These are phyloP conservation scores for Trichonephila clavata DNA, from an alignment of 1,140 invertebrate genomes.

Conservation along the genomic window DNA sequence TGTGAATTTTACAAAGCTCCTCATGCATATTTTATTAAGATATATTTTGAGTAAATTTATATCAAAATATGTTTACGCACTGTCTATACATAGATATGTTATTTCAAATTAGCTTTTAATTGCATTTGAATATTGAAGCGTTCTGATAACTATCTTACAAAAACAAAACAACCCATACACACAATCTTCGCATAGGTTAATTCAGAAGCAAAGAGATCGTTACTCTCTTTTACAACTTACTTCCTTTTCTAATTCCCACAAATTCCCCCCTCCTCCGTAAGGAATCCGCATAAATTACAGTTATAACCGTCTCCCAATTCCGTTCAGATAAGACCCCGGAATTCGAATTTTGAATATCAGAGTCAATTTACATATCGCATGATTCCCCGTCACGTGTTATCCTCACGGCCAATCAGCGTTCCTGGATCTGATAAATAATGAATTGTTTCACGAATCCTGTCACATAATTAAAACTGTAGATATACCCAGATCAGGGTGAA, in stretches of 20 bases:
- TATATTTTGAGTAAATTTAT: too few relatives aligned
- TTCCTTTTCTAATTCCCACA: neutral
- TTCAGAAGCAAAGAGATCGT: neutral
- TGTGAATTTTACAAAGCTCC: too few relatives aligned
- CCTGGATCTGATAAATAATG: slow-evolving; percentile 16
- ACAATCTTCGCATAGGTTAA: neutral
- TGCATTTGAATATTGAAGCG: neutral
- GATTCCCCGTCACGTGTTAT: slow-evolving; percentile 31
- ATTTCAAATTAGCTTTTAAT: neutral
- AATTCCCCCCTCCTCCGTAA: neutral
- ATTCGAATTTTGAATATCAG: slow-evolving; percentile 8
- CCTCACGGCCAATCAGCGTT: slow-evolving; percentile 33
- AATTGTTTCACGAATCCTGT: slow-evolving; percentile 42
- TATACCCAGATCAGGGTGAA: neutral
- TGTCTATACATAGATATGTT: too few relatives aligned
- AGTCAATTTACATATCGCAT: slow-evolving; percentile 47
- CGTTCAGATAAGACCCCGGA: slow-evolving; percentile 4
- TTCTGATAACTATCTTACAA: neutral
- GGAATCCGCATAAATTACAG: slow-evolving; percentile 9
- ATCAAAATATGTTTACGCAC: too few relatives aligned
- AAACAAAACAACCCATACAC: neutral
- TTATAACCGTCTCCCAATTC: neutral
- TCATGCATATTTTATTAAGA: too few relatives aligned
- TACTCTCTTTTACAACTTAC: neutral
- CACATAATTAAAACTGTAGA: slow-evolving; percentile 38